These are phyloP conservation scores for Xanthorhoe designata DNA, from an alignment of 2,888 invertebrate species.

Conservation along the genomic window DNA sequence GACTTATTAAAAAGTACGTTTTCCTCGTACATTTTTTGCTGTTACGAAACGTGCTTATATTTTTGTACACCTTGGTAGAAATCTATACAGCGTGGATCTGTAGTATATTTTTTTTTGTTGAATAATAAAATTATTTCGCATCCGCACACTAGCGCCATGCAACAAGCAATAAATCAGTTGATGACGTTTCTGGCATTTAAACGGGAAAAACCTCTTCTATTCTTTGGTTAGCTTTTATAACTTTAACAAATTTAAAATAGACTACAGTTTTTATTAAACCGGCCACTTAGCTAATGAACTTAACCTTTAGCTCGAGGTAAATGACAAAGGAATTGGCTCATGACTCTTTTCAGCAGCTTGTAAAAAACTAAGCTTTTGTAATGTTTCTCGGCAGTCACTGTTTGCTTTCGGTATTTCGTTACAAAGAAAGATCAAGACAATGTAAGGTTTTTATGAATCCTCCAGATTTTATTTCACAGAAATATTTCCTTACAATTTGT, in stretches of 20 bases:
- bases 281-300: constrained; percentile 42
- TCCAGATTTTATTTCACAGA: not conserved
- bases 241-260: constrained; percentile 39
- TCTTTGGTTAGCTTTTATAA: not conserved
- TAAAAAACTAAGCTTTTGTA: constrained; percentile 18
- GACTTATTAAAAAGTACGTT: constrained; percentile 17
- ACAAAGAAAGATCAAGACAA: not conserved
- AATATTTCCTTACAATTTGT: not conserved
- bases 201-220: constrained; percentile 6
- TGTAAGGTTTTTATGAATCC: not conserved
- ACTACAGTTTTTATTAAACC: constrained; percentile 27
- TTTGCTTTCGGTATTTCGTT: not conserved
- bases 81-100: no score
- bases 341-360: constrained; percentile 10
- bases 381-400: not conserved
- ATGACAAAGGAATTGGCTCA: constrained; percentile 25
- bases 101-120: no score
- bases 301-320: constrained; percentile 33
- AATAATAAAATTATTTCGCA: no score
- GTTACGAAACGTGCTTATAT: not conserved
- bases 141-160: no score
- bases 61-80: not conserved
- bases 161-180: not conserved
- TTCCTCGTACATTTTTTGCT: constrained; percentile 6
- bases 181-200: constrained; percentile 1